Evolutionary conservation across 92 coral and sea anemone genomes (phyloP), one percentile per base, ranked within the genome.

Genomic region (Phenganax marumi): DNA sequence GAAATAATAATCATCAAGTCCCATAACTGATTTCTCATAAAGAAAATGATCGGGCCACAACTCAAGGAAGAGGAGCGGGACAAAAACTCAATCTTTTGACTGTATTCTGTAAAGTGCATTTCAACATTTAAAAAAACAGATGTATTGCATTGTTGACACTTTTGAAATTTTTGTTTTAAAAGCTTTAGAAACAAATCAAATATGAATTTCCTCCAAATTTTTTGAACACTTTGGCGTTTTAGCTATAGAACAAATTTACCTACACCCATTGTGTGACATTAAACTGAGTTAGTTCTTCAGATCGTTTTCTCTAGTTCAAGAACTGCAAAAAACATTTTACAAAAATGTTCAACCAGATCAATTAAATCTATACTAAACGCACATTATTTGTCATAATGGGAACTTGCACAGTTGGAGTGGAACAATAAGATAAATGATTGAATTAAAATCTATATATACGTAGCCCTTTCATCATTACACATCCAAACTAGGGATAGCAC

Each of bases 341-440:
- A 5, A 8, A 62, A 62, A 19, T 19, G 1, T 19, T 62, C 8
- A 62, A 62, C 3, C 16, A 11, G 1, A 0, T 66, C 13, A 10
- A 47, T 25, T n/a, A 25, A 66, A 24, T 18, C 8, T 66, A 66
- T 25, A 62, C 21, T 18, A n/a, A 62, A 19, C 18, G 9, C 33
- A 11, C 18, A 21, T 0, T 0, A 14, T 56, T 62, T 62, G 43
- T 19, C 6, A 62, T 62, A 19, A 7, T 62, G 68, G 68, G 10
- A 13, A 13, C 22, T 56, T 56, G 63, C 22, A 58, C 18, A 33
- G 65, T 58, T 23, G n/a, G 21, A 62, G 18, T 19, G n/a, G 48
- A 66, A 66, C 72, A 66, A 66, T 66, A 64, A 64, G 47, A 66
- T 21, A 48, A 12, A 10, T 66, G 43, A 66, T 66, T 66, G 48